Base-by-base conservation (phyloP, 1,140 invertebrate species). In the Agraylea sexmaculata region DNA sequence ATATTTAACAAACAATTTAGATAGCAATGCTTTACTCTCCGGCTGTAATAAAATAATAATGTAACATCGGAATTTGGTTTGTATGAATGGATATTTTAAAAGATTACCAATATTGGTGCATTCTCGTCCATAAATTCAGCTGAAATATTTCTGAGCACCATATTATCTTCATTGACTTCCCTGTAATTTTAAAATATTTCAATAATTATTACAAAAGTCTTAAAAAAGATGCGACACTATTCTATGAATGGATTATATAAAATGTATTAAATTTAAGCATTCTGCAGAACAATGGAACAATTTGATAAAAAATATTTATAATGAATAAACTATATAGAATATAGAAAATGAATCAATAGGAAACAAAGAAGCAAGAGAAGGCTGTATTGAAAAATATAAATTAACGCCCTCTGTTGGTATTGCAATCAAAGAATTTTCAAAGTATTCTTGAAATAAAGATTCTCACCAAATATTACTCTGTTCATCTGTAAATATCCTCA, bases 101-200 rank as follows among this genome's bases (percentile, higher is more conserved):
- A 15, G 12, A 10, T 25, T 39, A 60, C 43, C 38, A 36, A 23
- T 17, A 45, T 40, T 8, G 43, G 43, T 21, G 38, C 21, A 34
- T 33, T 54, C 41, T 75, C 73, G 49, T 75, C 73, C 46, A 68
- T 56, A 51, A 74, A 69, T 50, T 78, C 77, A 4, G 69, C 51
- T 1, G 68, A 67, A 39, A 79, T 68, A 57, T 79, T 78, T 47
- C 74, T 61, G 20, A 79, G 71, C 13, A 81, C 62, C 64, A 78
- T 70, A 53, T 83, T 83, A 58, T 83, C 79, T 54, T 83, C 79
- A 58, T 83, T 83, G 12, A 81, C 77, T 64, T 83, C 79, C 78
- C 77, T 79, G 56, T 29, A 64, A 60, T 43, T 32, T 31, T 39
- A 50, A 33, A 30, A 42, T 34, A 12, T 37, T 23, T 37, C 22